Evolutionary conservation across 2,113 vertebrate genomes (phyloP).

Genomic region (Sakesphorus luctuosus): DNA sequence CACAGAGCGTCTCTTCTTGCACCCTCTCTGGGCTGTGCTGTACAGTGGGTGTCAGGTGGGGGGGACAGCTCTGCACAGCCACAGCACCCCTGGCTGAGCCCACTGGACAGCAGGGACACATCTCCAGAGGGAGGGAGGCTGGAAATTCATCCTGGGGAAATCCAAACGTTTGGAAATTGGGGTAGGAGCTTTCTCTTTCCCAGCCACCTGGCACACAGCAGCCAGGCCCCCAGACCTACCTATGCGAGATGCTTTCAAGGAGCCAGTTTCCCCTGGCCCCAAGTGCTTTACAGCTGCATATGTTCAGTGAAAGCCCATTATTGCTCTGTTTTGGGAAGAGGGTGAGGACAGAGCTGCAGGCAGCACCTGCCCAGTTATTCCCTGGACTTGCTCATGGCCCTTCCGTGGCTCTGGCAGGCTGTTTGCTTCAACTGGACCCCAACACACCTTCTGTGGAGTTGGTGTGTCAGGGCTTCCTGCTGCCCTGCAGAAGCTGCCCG

Average conservation of each 20-base stretch:
- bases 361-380: neutral
- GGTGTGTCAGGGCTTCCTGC: neutral
- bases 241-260: neutral
- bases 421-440: fast-evolving
- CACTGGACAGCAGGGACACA: neutral
- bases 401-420: neutral
- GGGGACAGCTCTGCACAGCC: too few relatives aligned
- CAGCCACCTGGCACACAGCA: neutral
- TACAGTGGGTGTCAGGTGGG: fast-evolving
- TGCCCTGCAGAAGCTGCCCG: fast-evolving
- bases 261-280: neutral
- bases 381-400: fast-evolving
- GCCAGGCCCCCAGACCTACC: neutral
- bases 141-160: neutral
- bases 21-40: neutral
- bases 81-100: fast-evolving
- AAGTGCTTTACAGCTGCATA: neutral
- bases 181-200: neutral
- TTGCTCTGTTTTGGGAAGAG: neutral
- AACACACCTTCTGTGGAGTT: fast-evolving
- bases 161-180: fast-evolving
- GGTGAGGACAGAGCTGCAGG: neutral
- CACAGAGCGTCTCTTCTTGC: neutral
- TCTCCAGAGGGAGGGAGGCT: neutral
- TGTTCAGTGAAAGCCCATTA: neutral